Percentiles rank a stretch among this genome's conserved stretches.
phyloP scores from a whole-genome alignment of 2,113 vertebrate genomes.

The Oreochromis aureus region DNA sequence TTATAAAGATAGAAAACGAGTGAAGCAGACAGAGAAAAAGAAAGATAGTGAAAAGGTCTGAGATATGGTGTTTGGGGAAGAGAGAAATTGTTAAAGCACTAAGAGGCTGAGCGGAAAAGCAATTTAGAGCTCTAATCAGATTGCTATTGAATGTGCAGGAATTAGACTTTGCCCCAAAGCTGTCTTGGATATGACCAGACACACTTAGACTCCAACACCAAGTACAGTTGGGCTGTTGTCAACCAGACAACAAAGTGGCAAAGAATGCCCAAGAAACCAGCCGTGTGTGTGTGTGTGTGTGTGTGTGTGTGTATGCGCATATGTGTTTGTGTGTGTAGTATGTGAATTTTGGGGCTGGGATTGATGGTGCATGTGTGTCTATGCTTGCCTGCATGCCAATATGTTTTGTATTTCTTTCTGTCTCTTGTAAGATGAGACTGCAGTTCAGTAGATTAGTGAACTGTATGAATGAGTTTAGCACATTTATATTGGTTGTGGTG shows the following conservation, averaged over 20 bases:
- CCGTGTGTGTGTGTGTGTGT: not conserved
- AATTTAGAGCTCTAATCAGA: constrained; percentile 68
- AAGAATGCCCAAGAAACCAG: not conserved
- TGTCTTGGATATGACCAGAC: constrained; percentile 18
- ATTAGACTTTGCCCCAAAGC: constrained; percentile 46
- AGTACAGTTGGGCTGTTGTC: constrained; percentile 21
- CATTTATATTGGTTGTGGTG: constrained; percentile 22
- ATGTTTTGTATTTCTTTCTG: not conserved
- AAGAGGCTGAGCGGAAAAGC: constrained; percentile 64
- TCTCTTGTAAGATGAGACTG: not conserved
- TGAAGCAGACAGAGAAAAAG: not conserved
- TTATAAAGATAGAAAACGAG: constrained; percentile 29
- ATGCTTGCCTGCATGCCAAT: not conserved
- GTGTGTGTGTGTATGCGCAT: not conserved
- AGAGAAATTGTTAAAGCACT: constrained; percentile 41
- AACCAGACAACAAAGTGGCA: not conserved
- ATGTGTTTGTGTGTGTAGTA: not conserved
- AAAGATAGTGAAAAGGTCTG: constrained; percentile 15
- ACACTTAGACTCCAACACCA: constrained; percentile 11
- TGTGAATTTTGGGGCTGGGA: not conserved
- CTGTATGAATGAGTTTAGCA: constrained; percentile 31
- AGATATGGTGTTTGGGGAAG: constrained; percentile 22
- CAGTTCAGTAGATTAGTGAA: constrained; percentile 35
- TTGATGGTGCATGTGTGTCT: not conserved
- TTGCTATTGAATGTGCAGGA: constrained; percentile 64